Conservation (phyloP, 2,797 vertebrate genomes). For the Oryzias sinensis region DNA sequence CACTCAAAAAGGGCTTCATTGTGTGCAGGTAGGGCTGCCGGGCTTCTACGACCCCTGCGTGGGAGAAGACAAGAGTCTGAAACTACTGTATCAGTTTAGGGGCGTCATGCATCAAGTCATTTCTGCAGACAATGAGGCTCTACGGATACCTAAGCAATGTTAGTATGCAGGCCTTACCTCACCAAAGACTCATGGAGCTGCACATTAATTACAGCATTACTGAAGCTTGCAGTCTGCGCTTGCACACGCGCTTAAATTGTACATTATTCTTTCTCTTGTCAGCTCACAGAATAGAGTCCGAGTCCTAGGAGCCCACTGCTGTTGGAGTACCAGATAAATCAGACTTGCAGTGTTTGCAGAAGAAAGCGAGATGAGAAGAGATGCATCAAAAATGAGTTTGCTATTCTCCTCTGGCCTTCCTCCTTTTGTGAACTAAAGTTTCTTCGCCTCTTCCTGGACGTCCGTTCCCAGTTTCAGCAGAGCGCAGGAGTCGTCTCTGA, state of each 20-base stretch:
- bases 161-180: conserved; percentile 35
- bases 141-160: conserved; percentile 99
- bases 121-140: conserved; percentile 85
- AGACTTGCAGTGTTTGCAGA: conserved; percentile 36
- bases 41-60: conserved; percentile 97
- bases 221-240: neutral
- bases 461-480: conserved; percentile 29
- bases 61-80: conserved; percentile 95
- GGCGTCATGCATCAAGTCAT: conserved; percentile 95
- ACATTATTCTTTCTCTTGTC: conserved; percentile 32
- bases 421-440: conserved; percentile 36
- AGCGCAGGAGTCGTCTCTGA: conserved; percentile 30
- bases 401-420: conserved; percentile 39
- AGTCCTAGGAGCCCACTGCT: conserved; percentile 61
- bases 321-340: conserved; percentile 32
- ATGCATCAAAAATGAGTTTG: conserved; percentile 25
- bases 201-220: conserved; percentile 14
- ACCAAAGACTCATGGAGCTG: conserved; percentile 1
- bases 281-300: conserved; percentile 76
- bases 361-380: conserved; percentile 28
- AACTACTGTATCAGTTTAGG: conserved; percentile 96
- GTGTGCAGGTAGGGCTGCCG: conserved; percentile 85
- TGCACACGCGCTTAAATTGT: neutral
- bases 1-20: conserved; percentile 6
- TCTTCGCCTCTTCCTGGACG: conserved; percentile 38